These are phyloP conservation scores for Ricordea florida DNA, from an alignment of 92 coral and sea anemone genomes.

Conservation along the genomic window DNA sequence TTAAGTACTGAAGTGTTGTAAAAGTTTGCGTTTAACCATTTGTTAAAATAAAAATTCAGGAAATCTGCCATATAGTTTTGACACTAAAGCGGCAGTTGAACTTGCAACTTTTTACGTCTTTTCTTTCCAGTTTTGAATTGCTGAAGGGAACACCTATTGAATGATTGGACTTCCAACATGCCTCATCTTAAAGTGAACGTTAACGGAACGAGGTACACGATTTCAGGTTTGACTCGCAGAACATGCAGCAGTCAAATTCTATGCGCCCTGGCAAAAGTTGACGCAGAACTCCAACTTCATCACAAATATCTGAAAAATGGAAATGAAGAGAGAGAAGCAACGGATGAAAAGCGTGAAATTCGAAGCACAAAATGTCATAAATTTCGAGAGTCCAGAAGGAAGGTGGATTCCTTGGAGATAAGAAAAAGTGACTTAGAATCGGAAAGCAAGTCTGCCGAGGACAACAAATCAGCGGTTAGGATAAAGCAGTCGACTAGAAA, in stretches of 20 bases:
- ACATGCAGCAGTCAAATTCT: slow-evolving; percentile 78
- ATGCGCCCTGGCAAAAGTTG: slow-evolving; percentile 77
- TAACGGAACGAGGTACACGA: slow-evolving; percentile 69
- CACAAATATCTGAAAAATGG: neutral
- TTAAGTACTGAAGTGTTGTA: too few relatives aligned
- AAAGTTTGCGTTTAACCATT: too few relatives aligned
- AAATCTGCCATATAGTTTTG: too few relatives aligned
- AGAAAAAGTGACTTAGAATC: slow-evolving; percentile 2
- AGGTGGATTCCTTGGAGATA: slow-evolving; percentile 1
- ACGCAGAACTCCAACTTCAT: slow-evolving; percentile 15
- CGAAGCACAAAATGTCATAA: neutral
- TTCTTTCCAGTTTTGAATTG: too few relatives aligned
- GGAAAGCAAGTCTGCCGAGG: neutral
- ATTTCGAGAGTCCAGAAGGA: slow-evolving; percentile 9
- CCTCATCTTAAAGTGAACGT: slow-evolving; percentile 77
- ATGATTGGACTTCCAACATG: slow-evolving; percentile 57
- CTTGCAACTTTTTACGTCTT: too few relatives aligned
- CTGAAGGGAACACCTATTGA: too few relatives aligned
- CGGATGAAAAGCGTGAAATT: neutral
- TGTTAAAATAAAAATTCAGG: too few relatives aligned
- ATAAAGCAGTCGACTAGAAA: neutral
- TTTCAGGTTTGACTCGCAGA: slow-evolving; percentile 70
- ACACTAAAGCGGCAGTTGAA: too few relatives aligned
- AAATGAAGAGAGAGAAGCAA: neutral
- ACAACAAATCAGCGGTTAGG: neutral